phyloP scores from a whole-genome alignment of 2,113 vertebrate genomes.

The Campylorhamphus procurvoides region DNA sequence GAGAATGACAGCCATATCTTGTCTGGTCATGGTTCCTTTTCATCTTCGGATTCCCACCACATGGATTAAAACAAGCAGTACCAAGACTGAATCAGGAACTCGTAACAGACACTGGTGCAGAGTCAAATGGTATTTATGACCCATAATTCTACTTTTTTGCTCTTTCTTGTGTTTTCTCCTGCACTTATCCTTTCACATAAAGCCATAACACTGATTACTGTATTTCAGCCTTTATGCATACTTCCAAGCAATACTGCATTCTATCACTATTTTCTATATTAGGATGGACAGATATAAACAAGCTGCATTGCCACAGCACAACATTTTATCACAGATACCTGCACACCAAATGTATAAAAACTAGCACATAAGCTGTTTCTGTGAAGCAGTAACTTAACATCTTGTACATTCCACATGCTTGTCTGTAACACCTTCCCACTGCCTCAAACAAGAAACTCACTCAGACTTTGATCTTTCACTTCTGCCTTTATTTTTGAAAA shows the following conservation, averaged over 20 bases:
- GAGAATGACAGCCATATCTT: background rate
- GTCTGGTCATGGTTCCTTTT: background rate
- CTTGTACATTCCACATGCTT: background rate
- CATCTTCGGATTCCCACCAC: background rate
- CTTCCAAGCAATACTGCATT: background rate
- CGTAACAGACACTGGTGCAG: background rate
- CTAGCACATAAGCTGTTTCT: background rate
- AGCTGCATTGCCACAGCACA: background rate
- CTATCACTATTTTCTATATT: background rate
- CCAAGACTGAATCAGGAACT: background rate
- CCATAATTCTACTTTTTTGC: background rate
- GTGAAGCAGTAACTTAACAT: slow-evolving; percentile 1
- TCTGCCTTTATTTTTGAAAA: slow-evolving; percentile 9
- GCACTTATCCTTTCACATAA: background rate
- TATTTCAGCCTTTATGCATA: background rate
- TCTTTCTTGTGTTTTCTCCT: background rate
- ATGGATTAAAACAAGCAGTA: background rate
- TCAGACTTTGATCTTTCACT: slow-evolving; percentile 5
- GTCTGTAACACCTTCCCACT: slow-evolving; percentile 45
- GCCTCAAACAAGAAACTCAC: slow-evolving; percentile 2
- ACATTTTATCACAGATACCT: background rate
- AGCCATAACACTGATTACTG: background rate
- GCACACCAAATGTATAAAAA: background rate
- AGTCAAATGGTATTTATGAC: background rate
- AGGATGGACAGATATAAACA: background rate